Evolutionary conservation across 2,797 vertebrate genomes (phyloP), one percentile per base, ranked within the genome.

Genomic region (Ctenochaetus hawaiiensis): DNA sequence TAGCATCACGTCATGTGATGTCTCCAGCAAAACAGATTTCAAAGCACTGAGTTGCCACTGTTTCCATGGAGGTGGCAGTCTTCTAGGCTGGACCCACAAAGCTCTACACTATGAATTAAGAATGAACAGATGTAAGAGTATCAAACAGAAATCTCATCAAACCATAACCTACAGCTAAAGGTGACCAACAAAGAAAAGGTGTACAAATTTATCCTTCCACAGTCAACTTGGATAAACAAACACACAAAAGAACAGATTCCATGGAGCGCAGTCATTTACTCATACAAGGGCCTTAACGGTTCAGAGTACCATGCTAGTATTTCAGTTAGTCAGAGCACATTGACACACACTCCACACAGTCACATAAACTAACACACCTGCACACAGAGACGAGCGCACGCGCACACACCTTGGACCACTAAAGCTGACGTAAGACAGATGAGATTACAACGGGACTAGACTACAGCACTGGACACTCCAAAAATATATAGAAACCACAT

Each of bases 231-330:
- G 85, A 76, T 52, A 83, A 89, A 82, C 77, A 87, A 91, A 88
- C 59, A 51, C 54, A 86, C 91, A 84, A 45, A 89, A 91, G 64
- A 65, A 87, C 93, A 88, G 80, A 93, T 93, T 95, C 76, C 91
- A 96, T 93, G 96, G 96, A 98, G 97, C 97, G 96, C 96, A 96
- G 96, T 95, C 95, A 94, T 94, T 94, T 71, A 93, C 94, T 96
- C 91, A 93, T 77, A 88, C 92, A 93, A 91, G 94, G 96, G 95
- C 93, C 94, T 77, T 91, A 87, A 85, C 94, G 95, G 93, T 95
- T 96, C 92, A 94, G 95, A 92, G 94, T 96, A 96, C 97, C 96
- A 97, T 97, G 96, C 96, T 97, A 97, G 96, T 97, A 96, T 96
- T 97, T 98, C 95, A 96, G 94, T 96, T 93, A 94, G 92, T 95